These are phyloP conservation scores for Fistularia commersonii DNA, from an alignment of 2,797 vertebrate genomes.

Conservation along the genomic window DNA sequence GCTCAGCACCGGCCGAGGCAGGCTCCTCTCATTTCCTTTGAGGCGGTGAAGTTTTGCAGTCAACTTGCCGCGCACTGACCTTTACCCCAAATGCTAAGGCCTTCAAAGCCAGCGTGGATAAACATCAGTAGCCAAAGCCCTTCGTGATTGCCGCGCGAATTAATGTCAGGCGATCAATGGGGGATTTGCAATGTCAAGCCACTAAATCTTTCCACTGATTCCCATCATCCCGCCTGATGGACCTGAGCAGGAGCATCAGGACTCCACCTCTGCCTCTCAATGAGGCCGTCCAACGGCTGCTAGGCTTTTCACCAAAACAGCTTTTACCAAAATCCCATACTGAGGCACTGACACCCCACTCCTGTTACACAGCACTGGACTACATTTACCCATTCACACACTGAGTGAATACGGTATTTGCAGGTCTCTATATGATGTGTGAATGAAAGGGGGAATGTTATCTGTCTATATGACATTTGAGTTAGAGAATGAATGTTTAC, in stretches of 20 bases:
- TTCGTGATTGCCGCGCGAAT: conserved; percentile 31
- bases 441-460: no score
- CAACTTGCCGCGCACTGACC: conserved; percentile 47
- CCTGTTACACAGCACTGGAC: no score
- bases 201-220: conserved; percentile 45
- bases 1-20: conserved; percentile 19
- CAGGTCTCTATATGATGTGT: no score
- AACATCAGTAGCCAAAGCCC: conserved; percentile 52
- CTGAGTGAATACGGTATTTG: no score
- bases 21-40: conserved; percentile 38
- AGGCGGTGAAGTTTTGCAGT: conserved; percentile 21
- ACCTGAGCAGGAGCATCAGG: conserved; percentile 24
- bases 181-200: conserved; percentile 62
- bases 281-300: no score
- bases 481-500: no score
- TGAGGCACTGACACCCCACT: no score
- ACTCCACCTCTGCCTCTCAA: background rate
- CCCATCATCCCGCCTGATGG: conserved; percentile 35
- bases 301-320: no score
- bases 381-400: no score
- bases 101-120: conserved; percentile 57
- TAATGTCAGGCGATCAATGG: conserved; percentile 57
- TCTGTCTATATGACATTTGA: no score
- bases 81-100: conserved; percentile 58
- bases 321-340: no score